These are phyloP conservation scores for Chiloscyllium plagiosum DNA, from an alignment of 2,113 vertebrate genomes.

Conservation along the genomic window DNA sequence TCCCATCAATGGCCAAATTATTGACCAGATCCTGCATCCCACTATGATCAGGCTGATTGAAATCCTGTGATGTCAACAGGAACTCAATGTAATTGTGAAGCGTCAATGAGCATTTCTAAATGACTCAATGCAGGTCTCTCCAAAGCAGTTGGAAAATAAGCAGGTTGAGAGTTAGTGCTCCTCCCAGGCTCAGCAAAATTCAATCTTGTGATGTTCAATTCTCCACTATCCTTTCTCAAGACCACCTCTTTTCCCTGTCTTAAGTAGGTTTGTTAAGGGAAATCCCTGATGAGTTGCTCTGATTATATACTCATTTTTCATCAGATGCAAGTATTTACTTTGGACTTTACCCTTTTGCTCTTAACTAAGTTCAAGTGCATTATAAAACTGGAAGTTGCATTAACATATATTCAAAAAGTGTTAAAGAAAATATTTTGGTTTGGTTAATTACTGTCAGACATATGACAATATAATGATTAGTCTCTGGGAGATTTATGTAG, in stretches of 20 bases:
- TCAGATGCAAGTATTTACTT: not conserved
- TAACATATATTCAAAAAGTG: not conserved
- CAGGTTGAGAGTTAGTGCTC: not conserved
- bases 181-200: not conserved
- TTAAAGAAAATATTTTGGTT: not conserved
- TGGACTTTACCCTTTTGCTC: not conserved
- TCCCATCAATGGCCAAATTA: not conserved
- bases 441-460: not conserved
- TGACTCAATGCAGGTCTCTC: not conserved
- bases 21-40: not conserved
- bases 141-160: not conserved
- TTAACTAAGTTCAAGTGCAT: not conserved
- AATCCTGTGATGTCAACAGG: not conserved
- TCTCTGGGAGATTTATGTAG: not conserved
- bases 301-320: not conserved
- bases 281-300: not conserved
- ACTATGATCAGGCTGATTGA: not conserved
- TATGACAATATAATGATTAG: conserved; percentile 14
- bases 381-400: not conserved
- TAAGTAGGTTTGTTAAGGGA: not conserved
- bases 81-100: not conserved
- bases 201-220: not conserved
- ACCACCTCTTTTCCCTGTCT: not conserved
- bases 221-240: not conserved
- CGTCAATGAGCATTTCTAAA: not conserved